A percentile compares a stretch with the other conserved stretches of the same genome.
phyloP scores from a whole-genome alignment of 2,113 vertebrate species.

The Poecile atricapillus region DNA sequence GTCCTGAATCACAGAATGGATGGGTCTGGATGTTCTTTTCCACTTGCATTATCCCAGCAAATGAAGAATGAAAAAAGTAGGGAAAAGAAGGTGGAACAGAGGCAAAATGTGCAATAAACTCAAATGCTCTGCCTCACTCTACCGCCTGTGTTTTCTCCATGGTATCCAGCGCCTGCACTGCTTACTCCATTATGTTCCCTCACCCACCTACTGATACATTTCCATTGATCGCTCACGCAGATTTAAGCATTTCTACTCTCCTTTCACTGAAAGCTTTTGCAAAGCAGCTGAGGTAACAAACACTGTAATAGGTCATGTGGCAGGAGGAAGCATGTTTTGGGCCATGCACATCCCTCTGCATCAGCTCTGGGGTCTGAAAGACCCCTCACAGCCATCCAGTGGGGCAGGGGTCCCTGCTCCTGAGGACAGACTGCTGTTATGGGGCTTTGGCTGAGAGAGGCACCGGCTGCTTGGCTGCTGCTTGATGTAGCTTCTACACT shows the following conservation, averaged over 20 bases:
- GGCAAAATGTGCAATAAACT: fast-evolving
- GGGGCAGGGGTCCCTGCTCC: not conserved
- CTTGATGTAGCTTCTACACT: not conserved
- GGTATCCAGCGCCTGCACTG: not conserved
- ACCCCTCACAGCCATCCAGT: fast-evolving
- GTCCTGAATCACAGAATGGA: not conserved
- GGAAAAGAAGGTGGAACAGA: not conserved
- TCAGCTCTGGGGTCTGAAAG: not conserved
- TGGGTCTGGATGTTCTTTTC: not conserved
- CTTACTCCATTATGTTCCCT: not conserved
- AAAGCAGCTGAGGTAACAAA: not conserved
- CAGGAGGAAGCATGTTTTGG: not conserved
- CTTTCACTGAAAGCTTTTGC: not conserved
- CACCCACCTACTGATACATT: not conserved
- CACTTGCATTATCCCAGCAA: not conserved
- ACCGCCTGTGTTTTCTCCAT: not conserved
- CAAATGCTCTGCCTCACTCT: not conserved
- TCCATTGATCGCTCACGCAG: fast-evolving
- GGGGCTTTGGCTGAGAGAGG: not conserved
- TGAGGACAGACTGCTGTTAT: not conserved
- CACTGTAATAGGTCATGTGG: not conserved
- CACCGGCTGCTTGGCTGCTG: not conserved
- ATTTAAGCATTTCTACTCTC: not conserved
- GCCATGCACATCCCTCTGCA: not conserved
- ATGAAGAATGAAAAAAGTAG: not conserved